Base-by-base conservation (phyloP, 92 coral and sea anemone species). In the Virgularia gustaviana region DNA sequence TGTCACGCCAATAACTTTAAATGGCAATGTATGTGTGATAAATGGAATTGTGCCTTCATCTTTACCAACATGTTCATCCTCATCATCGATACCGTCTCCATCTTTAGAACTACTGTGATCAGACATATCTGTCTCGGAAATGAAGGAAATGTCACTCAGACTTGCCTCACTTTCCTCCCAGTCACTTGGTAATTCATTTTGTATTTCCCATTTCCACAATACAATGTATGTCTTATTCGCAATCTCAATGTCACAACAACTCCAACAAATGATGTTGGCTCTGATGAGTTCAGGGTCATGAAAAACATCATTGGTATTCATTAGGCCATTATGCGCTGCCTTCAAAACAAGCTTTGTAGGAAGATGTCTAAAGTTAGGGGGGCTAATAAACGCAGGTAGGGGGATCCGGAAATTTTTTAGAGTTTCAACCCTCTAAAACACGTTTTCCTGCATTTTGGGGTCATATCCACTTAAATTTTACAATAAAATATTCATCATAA, bases 1-100 rank as follows among this genome's bases (percentile, higher is more conserved):
- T 23, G 79, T 72, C 36, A 72, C 87, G 4, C 87, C 83, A 55
- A 82, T 65, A 34, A 79, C 77, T 52, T 82, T 82, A 37, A 82
- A 82, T 16, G 78, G 83, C 49, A 82, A 37, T 35, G 52, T 82
- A 53, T 82, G 42, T 23, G 80, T 62, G 5, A 75, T 75, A 6
- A 5, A n/a, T 20, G 79, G 79, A 22, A 60, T 24, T n/a, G n/a
- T n/a, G n/a, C n/a, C n/a, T 16, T 34, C 37, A 47, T 75, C 63
- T n/a, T 60, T 34, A 11, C 16, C 44, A 9, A 6, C 32, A 15
- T 20, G 49, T 32, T 75, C 76, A 51, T 33, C 63, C 32, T 70
- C 73, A 53, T 43, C 42, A 10, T 1, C n/a, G 51, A 28, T 63
- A 36, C 28, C 71, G 30, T 63, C 42, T n/a, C n/a, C n/a, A n/a